A percentile compares a stretch with the other conserved stretches of the same genome.
Conservation (phyloP, 2,113 vertebrate species). For the Maccullochella peelii region DNA sequence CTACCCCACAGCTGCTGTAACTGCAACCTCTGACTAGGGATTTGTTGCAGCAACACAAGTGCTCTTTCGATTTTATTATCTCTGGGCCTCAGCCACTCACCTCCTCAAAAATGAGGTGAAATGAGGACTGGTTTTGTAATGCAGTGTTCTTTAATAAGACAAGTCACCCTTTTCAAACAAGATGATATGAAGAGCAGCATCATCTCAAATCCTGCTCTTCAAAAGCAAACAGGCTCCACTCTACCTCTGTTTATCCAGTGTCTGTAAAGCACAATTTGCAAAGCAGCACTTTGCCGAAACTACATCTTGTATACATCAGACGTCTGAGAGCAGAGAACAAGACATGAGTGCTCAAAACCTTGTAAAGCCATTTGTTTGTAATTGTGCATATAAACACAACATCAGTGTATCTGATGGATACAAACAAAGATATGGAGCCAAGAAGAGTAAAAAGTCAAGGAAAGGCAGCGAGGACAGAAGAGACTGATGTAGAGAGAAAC, state of each 20-base stretch:
- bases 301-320: slow-evolving; percentile 3
- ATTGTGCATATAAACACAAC: not conserved
- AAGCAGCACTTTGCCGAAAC: slow-evolving; percentile 17
- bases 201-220: not conserved
- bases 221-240: not conserved
- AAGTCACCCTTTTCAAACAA: slow-evolving; percentile 1
- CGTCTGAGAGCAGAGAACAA: not conserved
- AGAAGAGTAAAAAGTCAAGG: not conserved
- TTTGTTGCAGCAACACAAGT: slow-evolving; percentile 43
- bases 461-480: not conserved
- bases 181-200: slow-evolving; percentile 7
- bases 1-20: slow-evolving; percentile 16
- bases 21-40: slow-evolving; percentile 20
- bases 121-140: slow-evolving; percentile 13
- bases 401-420: slow-evolving; percentile 1
- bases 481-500: slow-evolving; percentile 28
- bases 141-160: not conserved
- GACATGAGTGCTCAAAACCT: not conserved
- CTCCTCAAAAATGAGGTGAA: slow-evolving; percentile 12
- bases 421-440: not conserved
- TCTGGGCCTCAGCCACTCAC: slow-evolving; percentile 1
- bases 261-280: slow-evolving; percentile 5
- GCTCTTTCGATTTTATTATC: slow-evolving; percentile 34
- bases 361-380: slow-evolving; percentile 13
- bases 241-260: not conserved